A percentile compares a stretch with the other conserved stretches of the same genome.
Conservation (phyloP, 2,797 vertebrate species). For the Lycodopsis pacificus region DNA sequence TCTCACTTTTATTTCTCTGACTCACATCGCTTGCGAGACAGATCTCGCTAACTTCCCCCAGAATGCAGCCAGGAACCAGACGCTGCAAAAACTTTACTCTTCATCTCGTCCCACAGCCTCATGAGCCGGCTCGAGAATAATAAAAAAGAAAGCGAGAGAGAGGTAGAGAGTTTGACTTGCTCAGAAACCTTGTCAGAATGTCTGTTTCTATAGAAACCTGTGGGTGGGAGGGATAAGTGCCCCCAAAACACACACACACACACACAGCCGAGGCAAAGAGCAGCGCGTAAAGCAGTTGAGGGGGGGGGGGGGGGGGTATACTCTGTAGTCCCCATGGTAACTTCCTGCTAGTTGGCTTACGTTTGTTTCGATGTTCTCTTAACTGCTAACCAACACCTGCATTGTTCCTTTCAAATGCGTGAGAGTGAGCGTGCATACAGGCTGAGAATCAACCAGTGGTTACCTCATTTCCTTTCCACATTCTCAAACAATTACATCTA, state of each 20-base stretch:
- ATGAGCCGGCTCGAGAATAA: conserved; percentile 37
- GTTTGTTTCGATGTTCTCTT: conserved; percentile 44
- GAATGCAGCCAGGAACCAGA: conserved; percentile 42
- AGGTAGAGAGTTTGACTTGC: conserved; percentile 26
- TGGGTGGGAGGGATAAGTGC: conserved; percentile 25
- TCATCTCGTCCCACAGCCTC: conserved; percentile 49
- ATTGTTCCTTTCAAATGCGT: conserved; percentile 43
- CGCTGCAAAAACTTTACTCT: conserved; percentile 37
- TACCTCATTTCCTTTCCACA: conserved; percentile 52
- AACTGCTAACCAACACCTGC: conserved; percentile 20
- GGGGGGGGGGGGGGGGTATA: not conserved
- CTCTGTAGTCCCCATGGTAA: conserved; percentile 72
- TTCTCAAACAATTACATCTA: conserved; percentile 45
- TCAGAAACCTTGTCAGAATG: conserved; percentile 57
- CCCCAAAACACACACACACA: not conserved
- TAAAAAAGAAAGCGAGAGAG: conserved; percentile 29
- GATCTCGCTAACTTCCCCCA: conserved; percentile 50
- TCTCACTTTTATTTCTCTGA: conserved; percentile 38
- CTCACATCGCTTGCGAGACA: conserved; percentile 33
- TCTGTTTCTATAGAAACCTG: conserved; percentile 78
- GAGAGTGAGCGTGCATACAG: conserved; percentile 38
- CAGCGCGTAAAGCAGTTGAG: not conserved
- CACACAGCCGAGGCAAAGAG: conserved; percentile 6
- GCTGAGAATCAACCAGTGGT: conserved; percentile 25
- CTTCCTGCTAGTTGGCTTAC: conserved; percentile 52